These are phyloP conservation scores for Vanacampus margaritifer DNA, from an alignment of 2,113 vertebrate species.

Conservation along the genomic window DNA sequence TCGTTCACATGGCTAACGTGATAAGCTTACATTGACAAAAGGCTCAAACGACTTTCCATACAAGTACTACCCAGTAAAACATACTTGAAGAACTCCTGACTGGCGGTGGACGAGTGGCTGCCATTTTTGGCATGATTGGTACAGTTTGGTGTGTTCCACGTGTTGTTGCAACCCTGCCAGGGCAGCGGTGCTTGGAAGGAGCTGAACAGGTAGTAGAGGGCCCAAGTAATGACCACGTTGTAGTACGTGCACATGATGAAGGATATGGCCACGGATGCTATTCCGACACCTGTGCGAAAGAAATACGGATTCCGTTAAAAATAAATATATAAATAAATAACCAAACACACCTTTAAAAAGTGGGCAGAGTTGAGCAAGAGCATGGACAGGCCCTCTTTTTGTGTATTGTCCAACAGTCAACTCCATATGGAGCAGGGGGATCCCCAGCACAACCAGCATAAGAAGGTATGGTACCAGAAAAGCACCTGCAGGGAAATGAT, in stretches of 20 bases:
- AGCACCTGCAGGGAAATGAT: constrained; percentile 55
- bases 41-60: background rate
- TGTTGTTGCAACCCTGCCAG: constrained; percentile 75
- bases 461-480: constrained; percentile 76
- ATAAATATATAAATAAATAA: too few relatives aligned
- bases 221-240: constrained; percentile 75
- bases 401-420: constrained; percentile 71
- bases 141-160: constrained; percentile 74
- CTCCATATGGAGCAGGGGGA: constrained; percentile 77
- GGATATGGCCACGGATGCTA: constrained; percentile 75
- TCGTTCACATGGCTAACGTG: background rate
- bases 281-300: constrained; percentile 66
- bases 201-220: constrained; percentile 75
- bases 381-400: constrained; percentile 68
- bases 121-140: constrained; percentile 54
- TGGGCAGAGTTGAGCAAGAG: constrained; percentile 67
- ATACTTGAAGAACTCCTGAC: constrained; percentile 77
- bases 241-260: constrained; percentile 78
- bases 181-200: constrained; percentile 71
- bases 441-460: constrained; percentile 73
- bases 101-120: constrained; percentile 64
- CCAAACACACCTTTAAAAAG: constrained; percentile 70
- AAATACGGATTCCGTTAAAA: background rate
- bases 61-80: constrained; percentile 15
- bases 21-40: background rate